Evolutionary conservation across 2,888 invertebrate species (phyloP).

Genomic region (Boloria selene): DNA sequence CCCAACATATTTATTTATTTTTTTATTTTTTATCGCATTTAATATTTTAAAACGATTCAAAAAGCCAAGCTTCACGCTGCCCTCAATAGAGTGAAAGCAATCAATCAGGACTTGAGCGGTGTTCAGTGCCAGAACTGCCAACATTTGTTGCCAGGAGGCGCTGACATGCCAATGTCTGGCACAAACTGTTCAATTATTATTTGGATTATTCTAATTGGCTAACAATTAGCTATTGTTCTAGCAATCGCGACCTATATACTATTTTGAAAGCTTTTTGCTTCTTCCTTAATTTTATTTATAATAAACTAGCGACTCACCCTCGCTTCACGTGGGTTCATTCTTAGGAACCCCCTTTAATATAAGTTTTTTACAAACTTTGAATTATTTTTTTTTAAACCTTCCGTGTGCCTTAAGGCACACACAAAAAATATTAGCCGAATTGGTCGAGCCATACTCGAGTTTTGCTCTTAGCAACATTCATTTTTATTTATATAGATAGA

Average conservation of each 20-base stretch:
- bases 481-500: no score
- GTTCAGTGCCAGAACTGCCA: conserved; percentile 26
- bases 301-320: no score
- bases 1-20: no score
- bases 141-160: conserved; percentile 17
- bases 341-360: no score
- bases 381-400: no score
- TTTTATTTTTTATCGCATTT: no score
- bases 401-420: no score
- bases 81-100: conserved; percentile 26
- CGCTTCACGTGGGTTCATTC: no score
- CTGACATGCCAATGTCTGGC: conserved; percentile 13
- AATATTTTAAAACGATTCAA: conserved; percentile 8
- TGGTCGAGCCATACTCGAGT: no score
- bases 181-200: conserved; percentile 7
- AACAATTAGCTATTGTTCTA: conserved; percentile 9
- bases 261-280: not conserved
- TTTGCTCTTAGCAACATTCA: no score
- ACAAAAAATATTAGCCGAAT: no score
- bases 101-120: conserved; percentile 30
- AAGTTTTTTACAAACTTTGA: no score
- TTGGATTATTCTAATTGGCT: conserved; percentile 24
- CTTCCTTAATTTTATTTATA: not conserved
- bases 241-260: not conserved
- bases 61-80: conserved; percentile 6